These are phyloP conservation scores for Xenotilapia caudafasciata DNA, from an alignment of 2,113 vertebrate species.

Conservation along the genomic window DNA sequence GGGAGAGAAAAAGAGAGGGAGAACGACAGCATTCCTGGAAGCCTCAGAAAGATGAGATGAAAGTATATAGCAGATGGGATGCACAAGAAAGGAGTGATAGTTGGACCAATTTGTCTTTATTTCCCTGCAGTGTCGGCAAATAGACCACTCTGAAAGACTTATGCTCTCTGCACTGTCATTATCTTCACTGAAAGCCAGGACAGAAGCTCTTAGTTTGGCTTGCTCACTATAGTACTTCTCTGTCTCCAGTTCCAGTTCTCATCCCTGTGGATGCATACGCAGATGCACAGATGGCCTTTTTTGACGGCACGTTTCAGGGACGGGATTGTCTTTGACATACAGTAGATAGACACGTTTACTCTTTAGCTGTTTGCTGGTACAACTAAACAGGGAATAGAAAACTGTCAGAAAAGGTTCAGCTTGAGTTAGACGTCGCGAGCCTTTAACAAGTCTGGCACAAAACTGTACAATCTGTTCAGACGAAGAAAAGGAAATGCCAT, in stretches of 20 bases:
- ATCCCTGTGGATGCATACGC: background rate
- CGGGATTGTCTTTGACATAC: background rate
- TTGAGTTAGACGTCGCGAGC: background rate
- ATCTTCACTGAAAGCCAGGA: conserved; percentile 17
- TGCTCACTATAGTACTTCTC: background rate
- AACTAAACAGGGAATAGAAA: background rate
- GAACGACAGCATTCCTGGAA: background rate
- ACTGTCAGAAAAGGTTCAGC: background rate
- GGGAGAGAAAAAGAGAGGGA: background rate
- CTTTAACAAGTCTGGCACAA: background rate
- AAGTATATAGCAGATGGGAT: conserved; percentile 10
- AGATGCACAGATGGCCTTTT: background rate
- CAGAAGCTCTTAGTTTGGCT: conserved; percentile 18
- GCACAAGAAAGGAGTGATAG: background rate
- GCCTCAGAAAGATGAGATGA: conserved; percentile 33
- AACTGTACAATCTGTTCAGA: background rate
- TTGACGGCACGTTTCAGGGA: background rate
- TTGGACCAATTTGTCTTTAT: conserved; percentile 50
- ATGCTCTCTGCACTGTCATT: conserved; percentile 27
- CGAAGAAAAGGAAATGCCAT: background rate
- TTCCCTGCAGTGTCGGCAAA: conserved; percentile 29
- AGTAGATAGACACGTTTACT: background rate
- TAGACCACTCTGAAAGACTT: conserved; percentile 11
- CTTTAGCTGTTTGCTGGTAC: background rate
- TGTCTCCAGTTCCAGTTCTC: background rate